phyloP scores from a whole-genome alignment of 1,140 invertebrate species.

The Gyrodactylus salaris region DNA sequence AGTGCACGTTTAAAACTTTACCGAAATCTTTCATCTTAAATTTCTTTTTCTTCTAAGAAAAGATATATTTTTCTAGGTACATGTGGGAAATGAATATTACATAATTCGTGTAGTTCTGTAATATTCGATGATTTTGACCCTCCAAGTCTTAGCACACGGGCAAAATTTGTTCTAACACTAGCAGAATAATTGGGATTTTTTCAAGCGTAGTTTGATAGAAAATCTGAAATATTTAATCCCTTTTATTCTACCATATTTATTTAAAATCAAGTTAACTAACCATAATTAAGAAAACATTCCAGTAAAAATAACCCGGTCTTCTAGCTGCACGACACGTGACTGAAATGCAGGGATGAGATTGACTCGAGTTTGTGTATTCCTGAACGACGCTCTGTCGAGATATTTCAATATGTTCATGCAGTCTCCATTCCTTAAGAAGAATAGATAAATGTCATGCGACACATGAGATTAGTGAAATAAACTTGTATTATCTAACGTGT shows the following conservation, averaged over 20 bases:
- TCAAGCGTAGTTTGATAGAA: neutral
- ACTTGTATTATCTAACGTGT: neutral
- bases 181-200: no score
- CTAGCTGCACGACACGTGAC: constrained; percentile 11
- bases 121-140: no score
- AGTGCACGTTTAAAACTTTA: no score
- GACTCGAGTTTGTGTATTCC: constrained; percentile 9
- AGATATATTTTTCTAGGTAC: no score
- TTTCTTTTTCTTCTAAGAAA: no score
- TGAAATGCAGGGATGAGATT: constrained; percentile 10
- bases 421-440: constrained; percentile 11
- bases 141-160: no score
- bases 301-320: constrained; percentile 12
- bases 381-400: constrained; percentile 9
- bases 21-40: no score
- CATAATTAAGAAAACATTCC: constrained; percentile 13
- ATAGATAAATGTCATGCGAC: no score
- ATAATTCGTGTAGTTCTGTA: no score
- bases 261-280: constrained; percentile 1
- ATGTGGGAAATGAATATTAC: no score
- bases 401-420: constrained; percentile 11
- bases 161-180: no score
- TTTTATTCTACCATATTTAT: no score
- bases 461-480: neutral
- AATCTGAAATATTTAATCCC: neutral